These are phyloP conservation scores for Apodemia mormo DNA, from an alignment of 2,888 invertebrate genomes.

Conservation along the genomic window DNA sequence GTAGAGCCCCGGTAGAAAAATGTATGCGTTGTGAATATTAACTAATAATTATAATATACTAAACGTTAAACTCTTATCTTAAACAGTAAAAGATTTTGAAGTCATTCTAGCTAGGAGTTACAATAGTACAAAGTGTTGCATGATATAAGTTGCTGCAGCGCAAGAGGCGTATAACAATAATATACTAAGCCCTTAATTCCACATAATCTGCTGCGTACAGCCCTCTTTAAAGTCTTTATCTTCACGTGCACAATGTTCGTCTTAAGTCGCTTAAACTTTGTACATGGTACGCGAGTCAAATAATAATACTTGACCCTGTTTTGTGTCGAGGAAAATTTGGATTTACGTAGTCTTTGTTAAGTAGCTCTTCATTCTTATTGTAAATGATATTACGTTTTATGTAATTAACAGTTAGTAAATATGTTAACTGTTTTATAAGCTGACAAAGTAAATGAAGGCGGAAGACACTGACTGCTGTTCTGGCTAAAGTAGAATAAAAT, in stretches of 20 bases:
- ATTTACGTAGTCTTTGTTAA: not conserved
- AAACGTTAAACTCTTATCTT: slow-evolving; percentile 10
- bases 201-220: slow-evolving; percentile 43
- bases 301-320: slow-evolving; percentile 30
- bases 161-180: slow-evolving; percentile 39
- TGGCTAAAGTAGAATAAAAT: too few species aligned
- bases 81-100: not conserved
- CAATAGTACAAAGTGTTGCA: not conserved
- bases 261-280: slow-evolving; percentile 33
- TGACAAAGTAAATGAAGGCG: too few species aligned
- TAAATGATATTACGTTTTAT: not conserved
- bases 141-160: slow-evolving; percentile 34
- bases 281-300: slow-evolving; percentile 30
- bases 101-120: slow-evolving; percentile 21
- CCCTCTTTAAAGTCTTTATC: slow-evolving; percentile 41
- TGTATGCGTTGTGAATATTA: too few species aligned
- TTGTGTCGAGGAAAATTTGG: slow-evolving; percentile 17
- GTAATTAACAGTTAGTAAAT: too few species aligned
- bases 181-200: slow-evolving; percentile 41
- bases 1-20: too few species aligned
- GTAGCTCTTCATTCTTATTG: not conserved
- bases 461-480: too few species aligned
- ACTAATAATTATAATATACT: not conserved
- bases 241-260: slow-evolving; percentile 41
- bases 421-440: too few species aligned